Conservation (phyloP, 2,797 vertebrate species). For the Lacerta agilis region DNA sequence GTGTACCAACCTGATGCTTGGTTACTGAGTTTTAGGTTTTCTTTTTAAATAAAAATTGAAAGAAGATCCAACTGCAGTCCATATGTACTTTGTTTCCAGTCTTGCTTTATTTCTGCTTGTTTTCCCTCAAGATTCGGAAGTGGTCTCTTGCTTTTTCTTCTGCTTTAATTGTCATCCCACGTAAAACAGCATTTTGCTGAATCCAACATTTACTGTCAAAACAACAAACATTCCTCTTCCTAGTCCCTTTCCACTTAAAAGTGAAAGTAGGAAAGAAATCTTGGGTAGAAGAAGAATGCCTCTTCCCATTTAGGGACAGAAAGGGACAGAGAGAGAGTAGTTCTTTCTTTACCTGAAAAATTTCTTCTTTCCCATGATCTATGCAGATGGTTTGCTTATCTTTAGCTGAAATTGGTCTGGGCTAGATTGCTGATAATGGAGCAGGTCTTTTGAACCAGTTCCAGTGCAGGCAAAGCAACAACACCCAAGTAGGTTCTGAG, state of each 20-base stretch:
- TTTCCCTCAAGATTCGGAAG: not conserved
- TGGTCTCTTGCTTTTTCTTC: not conserved
- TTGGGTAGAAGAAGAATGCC: constrained; percentile 13
- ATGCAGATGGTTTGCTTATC: accelerated
- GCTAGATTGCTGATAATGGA: accelerated
- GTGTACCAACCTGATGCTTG: constrained; percentile 1
- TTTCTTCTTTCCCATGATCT: not conserved
- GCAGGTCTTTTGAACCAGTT: not conserved
- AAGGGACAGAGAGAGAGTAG: not conserved
- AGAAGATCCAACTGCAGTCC: not conserved
- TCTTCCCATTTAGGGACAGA: not conserved
- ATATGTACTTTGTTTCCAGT: not conserved
- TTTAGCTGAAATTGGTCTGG: not conserved
- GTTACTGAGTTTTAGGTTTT: not conserved
- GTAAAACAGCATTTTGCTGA: not conserved
- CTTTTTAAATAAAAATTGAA: not conserved
- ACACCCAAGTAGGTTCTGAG: not conserved
- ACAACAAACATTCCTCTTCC: not conserved
- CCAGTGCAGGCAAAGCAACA: not conserved
- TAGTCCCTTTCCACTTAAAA: not conserved
- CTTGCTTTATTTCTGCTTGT: not conserved
- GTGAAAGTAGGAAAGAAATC: not conserved
- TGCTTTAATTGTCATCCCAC: not conserved
- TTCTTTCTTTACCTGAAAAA: not conserved
- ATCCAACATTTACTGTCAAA: not conserved